Conservation (phyloP, 2,797 vertebrate species). For the Lepilemur ruficaudatus region DNA sequence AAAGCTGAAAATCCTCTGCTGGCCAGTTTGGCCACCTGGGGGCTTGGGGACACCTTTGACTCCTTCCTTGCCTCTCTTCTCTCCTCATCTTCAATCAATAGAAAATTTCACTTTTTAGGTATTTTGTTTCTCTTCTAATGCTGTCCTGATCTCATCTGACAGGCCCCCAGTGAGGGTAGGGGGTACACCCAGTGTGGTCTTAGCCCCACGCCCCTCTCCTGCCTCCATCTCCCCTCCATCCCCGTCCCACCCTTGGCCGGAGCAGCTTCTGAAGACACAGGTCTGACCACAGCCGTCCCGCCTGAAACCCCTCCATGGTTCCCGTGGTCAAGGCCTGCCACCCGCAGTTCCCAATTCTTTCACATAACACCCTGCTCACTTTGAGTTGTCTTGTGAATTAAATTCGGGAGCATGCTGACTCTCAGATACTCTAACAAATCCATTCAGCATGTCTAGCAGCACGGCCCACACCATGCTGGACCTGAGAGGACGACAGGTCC, state of each 20-base stretch:
- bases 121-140: neutral
- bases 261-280: neutral
- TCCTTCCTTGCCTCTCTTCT: neutral
- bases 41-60: neutral
- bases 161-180: neutral
- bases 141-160: neutral
- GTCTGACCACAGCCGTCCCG: neutral
- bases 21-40: neutral
- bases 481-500: neutral
- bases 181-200: neutral
- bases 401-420: neutral
- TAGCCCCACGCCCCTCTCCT: neutral
- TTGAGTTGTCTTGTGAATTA: neutral
- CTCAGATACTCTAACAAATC: neutral
- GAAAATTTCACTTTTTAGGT: neutral
- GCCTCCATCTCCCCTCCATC: neutral
- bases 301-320: neutral
- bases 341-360: neutral
- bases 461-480: accelerated
- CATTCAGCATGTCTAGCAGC: neutral
- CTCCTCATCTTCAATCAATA: neutral
- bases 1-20: neutral
- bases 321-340: no score
- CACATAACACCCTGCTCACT: neutral
- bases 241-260: neutral